phyloP scores from a whole-genome alignment of 2,888 invertebrate genomes.

The Electrophaes corylata region DNA sequence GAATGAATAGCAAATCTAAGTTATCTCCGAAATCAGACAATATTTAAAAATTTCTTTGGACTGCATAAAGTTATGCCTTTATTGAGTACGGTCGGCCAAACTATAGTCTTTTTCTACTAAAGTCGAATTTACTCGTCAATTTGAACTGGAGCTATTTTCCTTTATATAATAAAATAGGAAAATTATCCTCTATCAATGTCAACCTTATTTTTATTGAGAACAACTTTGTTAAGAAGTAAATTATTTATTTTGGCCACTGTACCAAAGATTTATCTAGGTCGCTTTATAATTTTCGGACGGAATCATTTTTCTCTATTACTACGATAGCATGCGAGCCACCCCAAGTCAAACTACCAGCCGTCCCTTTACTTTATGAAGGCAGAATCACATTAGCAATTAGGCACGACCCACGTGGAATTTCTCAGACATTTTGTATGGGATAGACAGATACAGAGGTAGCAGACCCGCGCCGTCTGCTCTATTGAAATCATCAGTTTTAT shows the following conservation, averaged over 20 bases:
- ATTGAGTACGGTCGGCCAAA: not conserved
- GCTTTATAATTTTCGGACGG: not conserved
- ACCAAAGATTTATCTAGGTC: not conserved
- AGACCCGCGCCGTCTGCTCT: too few species aligned
- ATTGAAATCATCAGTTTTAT: too few species aligned
- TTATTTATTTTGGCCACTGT: conserved; percentile 1
- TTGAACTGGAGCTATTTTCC: not conserved
- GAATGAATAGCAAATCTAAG: not conserved
- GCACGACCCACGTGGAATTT: too few species aligned
- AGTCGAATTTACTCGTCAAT: not conserved
- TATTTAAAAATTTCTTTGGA: not conserved
- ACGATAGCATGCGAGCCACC: too few species aligned
- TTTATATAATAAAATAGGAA: not conserved
- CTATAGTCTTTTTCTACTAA: not conserved
- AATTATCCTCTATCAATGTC: not conserved
- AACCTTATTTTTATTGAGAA: not conserved
- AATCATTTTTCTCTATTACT: not conserved
- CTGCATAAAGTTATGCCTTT: not conserved
- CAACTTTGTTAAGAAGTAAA: not conserved
- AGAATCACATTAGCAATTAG: too few species aligned
- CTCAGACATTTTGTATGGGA: too few species aligned
- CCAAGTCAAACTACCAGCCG: too few species aligned
- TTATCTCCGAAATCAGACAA: not conserved
- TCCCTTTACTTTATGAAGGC: too few species aligned
- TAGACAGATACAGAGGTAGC: too few species aligned